Evolutionary conservation across 2,113 vertebrate species (phyloP), one percentile per base, ranked within the genome.

Genomic region (Kryptolebias marmoratus): DNA sequence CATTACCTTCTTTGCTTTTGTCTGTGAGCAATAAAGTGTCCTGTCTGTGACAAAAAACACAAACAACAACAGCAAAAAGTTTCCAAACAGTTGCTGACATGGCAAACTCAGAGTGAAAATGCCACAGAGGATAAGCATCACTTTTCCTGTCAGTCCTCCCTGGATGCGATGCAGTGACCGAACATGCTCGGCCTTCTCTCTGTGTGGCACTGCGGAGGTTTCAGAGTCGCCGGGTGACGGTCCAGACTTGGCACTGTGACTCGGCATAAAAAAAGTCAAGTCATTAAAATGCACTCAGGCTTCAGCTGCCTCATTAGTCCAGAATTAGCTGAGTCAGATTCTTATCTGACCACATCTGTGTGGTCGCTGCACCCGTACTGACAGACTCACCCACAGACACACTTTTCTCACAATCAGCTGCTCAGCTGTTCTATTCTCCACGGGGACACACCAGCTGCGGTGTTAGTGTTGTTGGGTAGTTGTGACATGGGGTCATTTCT

Each of bases 401-500:
- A 60, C 71, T 74, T 76, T 81, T 66, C 42, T 68, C 69, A 70
- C 65, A 68, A 64, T 85, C 74, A 77, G 80, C 73, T 50, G 48
- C 59, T 73, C 64, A 77, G 80, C 73, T 50, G 48, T 62, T 73
- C 64, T 72, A 16, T 71, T 65, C 18, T 68, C n/a, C 50, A 72
- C 68, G 50, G 61, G 22, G 56, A 52, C 66, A 28, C 79, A 78
- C 52, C 71, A 71, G 81, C 82, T 73, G 79, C 71, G 64, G 72
- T 2, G 39, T 65, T 75, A 12, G 68, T 59, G 71, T 50, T 64
- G 81, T 42, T 28, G 11, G 77, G 68, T 79, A 68, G 64, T 69
- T 84, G 75, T 79, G 89, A 89, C 87, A 89, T 48, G 0, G 77
- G 85, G 83, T 85, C 78, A 75, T 67, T 73, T 77, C 82, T 82